Base-by-base conservation (phyloP, 1,140 invertebrate genomes). In the Goniozus legneri region DNA sequence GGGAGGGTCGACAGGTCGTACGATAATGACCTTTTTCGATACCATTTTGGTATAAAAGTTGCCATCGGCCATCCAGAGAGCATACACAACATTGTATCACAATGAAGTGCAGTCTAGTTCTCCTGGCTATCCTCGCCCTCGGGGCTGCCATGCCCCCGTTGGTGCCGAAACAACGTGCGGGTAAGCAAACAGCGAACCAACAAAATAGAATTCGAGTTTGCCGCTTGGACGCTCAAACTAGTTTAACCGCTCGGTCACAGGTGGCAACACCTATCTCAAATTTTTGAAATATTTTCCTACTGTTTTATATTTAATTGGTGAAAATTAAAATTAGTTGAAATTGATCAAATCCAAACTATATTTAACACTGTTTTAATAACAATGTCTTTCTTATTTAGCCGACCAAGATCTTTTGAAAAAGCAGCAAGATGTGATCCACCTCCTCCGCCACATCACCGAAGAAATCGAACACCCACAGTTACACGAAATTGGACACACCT, bases 391-490 rank as follows among this genome's bases (percentile, higher is more conserved):
- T 8, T 52, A 52, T 44, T 1, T 34, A 82, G 80, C 78, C 22
- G 76, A 82, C 54, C 79, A 80, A 54, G 73, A 75, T 14, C 68
- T 81, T 14, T 56, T 84, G 36, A 60, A 71, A 8, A 82, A 78
- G 47, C 84, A 88, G 62, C 79, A 80, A 40, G 75, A 84, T 49
- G 67, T 84, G 8, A 76, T 86, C 31, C 77, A 80, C 42, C 73
- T 88, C n/a, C 68, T 84, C 30, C 75, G 82, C 38, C 80, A 84
- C 50, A 71, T 86, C 2, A 77, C 78, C 52, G 58, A 56, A 8
- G 56, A 51, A 3, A 66, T 74, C 22, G 67, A 67, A 2, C 58
- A 69, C 48, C 58, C 69, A 34, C 56, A 73, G 19, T 49, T 75
- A 18, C 58, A 69, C 31, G 60, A 59, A 19, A 48, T 72, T 14